Base-by-base conservation (phyloP, 2,113 vertebrate species). In the Ellobius talpinus region DNA sequence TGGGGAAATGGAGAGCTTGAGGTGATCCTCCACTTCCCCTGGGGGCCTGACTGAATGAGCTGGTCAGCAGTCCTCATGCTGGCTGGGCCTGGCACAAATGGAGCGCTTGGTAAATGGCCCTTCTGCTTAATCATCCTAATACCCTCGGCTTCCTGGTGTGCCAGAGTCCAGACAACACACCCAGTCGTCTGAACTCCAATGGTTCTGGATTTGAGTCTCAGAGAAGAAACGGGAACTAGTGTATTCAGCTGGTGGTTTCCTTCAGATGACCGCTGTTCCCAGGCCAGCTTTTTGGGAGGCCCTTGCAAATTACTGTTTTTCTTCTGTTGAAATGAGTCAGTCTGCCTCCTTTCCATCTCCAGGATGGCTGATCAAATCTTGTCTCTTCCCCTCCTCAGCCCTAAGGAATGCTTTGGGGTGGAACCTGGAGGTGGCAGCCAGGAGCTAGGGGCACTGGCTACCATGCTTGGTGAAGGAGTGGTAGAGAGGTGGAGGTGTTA, bases 251-350 rank as follows among this genome's bases (percentile, higher is more conserved):
- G 81, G 24, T 93, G 90, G 55, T 45, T 55, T 17, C 17, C 66
- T 93, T 26, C 47, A 42, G 72, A 68, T 65, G 58, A 78, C 76
- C 65, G 29, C 86, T 39, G 39, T 95, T 50, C n/a, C n/a, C 7
- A 78, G 73, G 63, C 81, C 91, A 78, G 10, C 72, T 85, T 73
- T 58, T 76, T 61, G 93, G 87, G 81, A 95, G 89, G 6, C 42
- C 84, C 68, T 63, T 19, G 14, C 63, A 14, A 14, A 50, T 58
- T 68, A 76, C 39, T 24, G 29, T 29, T 86, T 13, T 66, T 5
- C n/a, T 74, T 42, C 52, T 42, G 81, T 29, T n/a, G 39, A 26
- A 74, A 36, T 76, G 93, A 95, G 77, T 29, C 68, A 47, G 19
- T 36, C n/a, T 65, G 31, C 31, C 61, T 6, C 61, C 3, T 3